Evolutionary conservation across 2,888 invertebrate species (phyloP), one percentile per base, ranked within the genome.

Genomic region (Portevinia maculata): DNA sequence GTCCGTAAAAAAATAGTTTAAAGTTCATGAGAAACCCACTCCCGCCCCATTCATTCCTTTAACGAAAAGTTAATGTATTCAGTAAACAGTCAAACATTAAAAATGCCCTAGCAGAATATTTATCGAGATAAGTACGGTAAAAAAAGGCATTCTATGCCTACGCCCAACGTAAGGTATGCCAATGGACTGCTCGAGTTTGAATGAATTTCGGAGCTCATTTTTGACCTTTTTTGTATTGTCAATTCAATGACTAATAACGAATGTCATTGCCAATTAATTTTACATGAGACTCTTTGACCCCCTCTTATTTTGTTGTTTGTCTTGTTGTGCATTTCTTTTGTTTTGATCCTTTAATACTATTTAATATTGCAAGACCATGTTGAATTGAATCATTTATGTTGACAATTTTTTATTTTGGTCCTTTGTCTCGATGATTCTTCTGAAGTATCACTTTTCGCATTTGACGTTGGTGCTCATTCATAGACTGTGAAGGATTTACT

Each of bases 401-500:
- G 32, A 24, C 55, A 46, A 62, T 34, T 30, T 17, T 32, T 44
- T 37, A 28, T 24, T 15, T 30, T 37, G 8, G 11, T 6, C 21
- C 13, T 60, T 41, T 52, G 8, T 21, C 24, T 19, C 28, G 11
- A 50, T 34, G 39, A 57, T 57, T 79, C 37, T 50, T 24, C 57
- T 46, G 28, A 3, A 17, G 8, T 8, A 11, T 48, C 28, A 9
- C 55, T 19, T 53, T 81, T 60, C 53, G 70, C 60, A 76, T 70
- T 64, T 76, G 76, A 57, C 37, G 69, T 74, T 57, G 39, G 6
- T 13, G 13, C 32, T 74, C 48, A 37, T 69, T 57, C 60, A 13
- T 24, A 60, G 67, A 79, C 64, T 75, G 24, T 52, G 50, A 64
- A 59, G 44, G 62, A 64, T 70, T 37, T 69, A 46, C 74, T 79